Base-by-base conservation (phyloP, 2,888 invertebrate species). In the Elysia crispata region DNA sequence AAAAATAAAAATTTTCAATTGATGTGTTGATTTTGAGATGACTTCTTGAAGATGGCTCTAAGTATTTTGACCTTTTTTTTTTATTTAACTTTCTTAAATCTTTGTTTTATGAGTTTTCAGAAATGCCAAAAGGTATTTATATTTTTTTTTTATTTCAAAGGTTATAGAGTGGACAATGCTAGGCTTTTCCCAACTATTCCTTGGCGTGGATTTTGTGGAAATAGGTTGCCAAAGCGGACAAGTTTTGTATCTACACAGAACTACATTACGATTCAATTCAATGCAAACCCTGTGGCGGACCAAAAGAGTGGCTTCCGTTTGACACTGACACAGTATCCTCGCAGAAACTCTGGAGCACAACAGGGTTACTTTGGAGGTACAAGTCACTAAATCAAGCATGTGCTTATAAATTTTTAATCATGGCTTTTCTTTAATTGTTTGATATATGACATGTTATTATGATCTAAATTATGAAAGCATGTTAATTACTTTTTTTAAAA, bases 81-180 rank as follows among this genome's bases (percentile, higher is more conserved):
- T n/a, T n/a, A n/a, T n/a, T n/a, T n/a, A n/a, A n/a, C n/a, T n/a
- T n/a, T n/a, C n/a, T n/a, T n/a, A n/a, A n/a, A n/a, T n/a, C n/a
- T n/a, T n/a, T n/a, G n/a, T n/a, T n/a, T n/a, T n/a, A n/a, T n/a
- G n/a, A n/a, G n/a, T n/a, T n/a, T n/a, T n/a, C n/a, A n/a, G n/a
- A n/a, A n/a, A n/a, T n/a, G n/a, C n/a, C n/a, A n/a, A n/a, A n/a
- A n/a, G n/a, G n/a, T n/a, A n/a, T n/a, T n/a, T n/a, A n/a, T n/a
- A n/a, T n/a, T n/a, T n/a, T n/a, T n/a, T n/a, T n/a, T n/a, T 41
- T 11, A 41, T 41, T 41, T 11, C 41, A 41, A 6, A 86, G 85
- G 86, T 76, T 86, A 85, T 64, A 81, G 85, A 25, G 85, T 85
- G 25, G 87, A 87, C 82, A 86, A 86, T 82, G 87, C 87, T 50